Conservation (phyloP, 2,113 vertebrate genomes). For the Odontophorus gujanensis region DNA sequence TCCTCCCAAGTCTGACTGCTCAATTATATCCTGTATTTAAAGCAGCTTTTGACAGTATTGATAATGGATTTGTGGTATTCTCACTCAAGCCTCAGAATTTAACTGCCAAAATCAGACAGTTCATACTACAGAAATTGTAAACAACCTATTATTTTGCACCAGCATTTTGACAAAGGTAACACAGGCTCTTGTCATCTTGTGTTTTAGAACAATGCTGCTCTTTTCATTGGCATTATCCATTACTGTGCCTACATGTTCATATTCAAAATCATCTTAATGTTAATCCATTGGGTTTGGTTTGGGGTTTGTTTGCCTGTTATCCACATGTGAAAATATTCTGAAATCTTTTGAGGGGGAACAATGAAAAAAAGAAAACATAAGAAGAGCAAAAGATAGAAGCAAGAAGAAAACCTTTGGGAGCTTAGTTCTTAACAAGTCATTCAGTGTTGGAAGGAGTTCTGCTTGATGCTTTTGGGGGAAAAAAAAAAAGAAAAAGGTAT, state of each 20-base stretch:
- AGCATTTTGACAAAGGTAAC: not conserved
- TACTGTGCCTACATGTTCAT: not conserved
- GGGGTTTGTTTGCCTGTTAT: not conserved
- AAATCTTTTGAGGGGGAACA: not conserved
- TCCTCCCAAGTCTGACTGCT: conserved; percentile 32
- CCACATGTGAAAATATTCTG: not conserved
- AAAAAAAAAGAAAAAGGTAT: not conserved
- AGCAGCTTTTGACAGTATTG: not conserved
- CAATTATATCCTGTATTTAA: conserved; percentile 29
- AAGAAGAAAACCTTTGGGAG: not conserved
- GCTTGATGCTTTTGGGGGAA: not conserved
- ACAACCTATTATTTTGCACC: not conserved
- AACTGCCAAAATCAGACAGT: conserved; percentile 8
- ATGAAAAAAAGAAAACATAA: not conserved
- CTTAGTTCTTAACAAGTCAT: not conserved
- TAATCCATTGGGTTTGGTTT: not conserved
- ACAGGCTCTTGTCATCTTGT: not conserved
- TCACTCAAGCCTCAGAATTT: not conserved
- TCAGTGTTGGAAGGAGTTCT: not conserved
- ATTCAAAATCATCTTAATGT: not conserved
- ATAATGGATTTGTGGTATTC: not conserved
- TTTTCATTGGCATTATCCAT: not conserved
- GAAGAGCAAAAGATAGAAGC: not conserved
- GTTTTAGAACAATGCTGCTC: not conserved
- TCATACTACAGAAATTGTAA: not conserved